A percentile compares a stretch with the other conserved stretches of the same genome.
Conservation (phyloP, 2,113 vertebrate genomes). For the Gila orcuttii region DNA sequence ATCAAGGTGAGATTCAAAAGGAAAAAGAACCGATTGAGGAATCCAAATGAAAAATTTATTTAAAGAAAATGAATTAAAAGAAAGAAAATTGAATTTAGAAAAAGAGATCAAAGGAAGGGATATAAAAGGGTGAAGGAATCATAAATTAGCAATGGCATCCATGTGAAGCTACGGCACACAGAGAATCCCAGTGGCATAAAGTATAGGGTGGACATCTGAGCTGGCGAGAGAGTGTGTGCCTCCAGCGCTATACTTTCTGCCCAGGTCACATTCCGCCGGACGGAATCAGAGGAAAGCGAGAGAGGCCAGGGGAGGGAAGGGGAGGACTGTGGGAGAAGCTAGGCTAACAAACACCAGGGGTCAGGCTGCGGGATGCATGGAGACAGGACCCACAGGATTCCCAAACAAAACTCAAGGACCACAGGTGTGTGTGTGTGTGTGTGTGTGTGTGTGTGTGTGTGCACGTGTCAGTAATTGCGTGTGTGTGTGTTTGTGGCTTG, state of each 20-base stretch:
- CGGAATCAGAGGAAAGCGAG: constrained; percentile 50
- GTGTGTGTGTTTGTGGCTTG: constrained; percentile 65
- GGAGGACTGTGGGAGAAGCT: constrained; percentile 71
- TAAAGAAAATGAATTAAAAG: constrained; percentile 9
- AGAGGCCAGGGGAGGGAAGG: constrained; percentile 42
- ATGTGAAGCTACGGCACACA: constrained; percentile 96
- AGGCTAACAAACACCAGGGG: constrained; percentile 87
- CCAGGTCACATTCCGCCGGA: constrained; percentile 62
- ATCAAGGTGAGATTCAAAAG: constrained; percentile 2
- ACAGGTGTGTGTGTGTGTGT: constrained; percentile 25
- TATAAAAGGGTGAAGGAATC: constrained; percentile 8
- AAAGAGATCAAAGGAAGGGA: constrained; percentile 1
- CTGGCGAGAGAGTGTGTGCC: constrained; percentile 52
- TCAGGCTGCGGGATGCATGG: constrained; percentile 82
- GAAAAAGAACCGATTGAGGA: background rate
- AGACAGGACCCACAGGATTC: constrained; percentile 82
- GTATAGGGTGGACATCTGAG: constrained; percentile 65
- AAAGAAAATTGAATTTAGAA: constrained; percentile 25
- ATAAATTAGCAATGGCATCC: constrained; percentile 70
- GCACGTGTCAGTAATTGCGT: background rate
- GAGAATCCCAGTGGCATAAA: constrained; percentile 65
- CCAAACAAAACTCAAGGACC: constrained; percentile 81
- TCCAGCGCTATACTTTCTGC: constrained; percentile 71
- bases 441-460: constrained; percentile 9
- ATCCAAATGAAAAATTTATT: background rate